Percentiles rank a stretch among this genome's conserved stretches.
These are phyloP conservation scores for Pterois miles DNA, from an alignment of 2,797 vertebrate genomes.

Conservation along the genomic window DNA sequence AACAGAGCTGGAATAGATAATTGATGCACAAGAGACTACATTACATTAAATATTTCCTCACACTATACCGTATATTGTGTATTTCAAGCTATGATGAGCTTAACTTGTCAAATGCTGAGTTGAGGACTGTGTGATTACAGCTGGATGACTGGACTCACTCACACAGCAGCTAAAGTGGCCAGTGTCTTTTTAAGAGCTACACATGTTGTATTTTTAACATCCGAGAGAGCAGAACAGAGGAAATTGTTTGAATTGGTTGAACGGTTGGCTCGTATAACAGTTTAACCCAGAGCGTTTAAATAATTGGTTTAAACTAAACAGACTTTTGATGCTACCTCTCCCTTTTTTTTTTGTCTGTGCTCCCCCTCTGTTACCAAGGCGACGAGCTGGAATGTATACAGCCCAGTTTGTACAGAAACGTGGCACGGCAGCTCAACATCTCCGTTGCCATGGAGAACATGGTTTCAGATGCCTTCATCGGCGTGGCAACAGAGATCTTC, in stretches of 20 bases:
- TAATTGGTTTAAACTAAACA: not conserved
- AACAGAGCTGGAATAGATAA: not conserved
- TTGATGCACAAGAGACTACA: not conserved
- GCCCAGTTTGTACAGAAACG: conserved; percentile 91
- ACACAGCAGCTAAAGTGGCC: not conserved
- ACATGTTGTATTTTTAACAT: conserved; percentile 1
- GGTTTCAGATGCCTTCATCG: conserved; percentile 94
- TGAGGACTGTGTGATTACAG: conserved; percentile 7
- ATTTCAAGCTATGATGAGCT: conserved; percentile 18
- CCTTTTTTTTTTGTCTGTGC: not conserved
- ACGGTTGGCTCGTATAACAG: not conserved
- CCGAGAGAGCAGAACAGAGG: not conserved
- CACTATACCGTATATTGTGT: not conserved
- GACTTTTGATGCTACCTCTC: not conserved
- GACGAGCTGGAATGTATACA: conserved; percentile 96
- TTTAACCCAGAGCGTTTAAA: not conserved
- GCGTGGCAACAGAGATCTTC: conserved; percentile 93
- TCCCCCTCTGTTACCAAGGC: conserved; percentile 77
- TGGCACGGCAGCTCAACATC: conserved; percentile 93
- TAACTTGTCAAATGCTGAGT: no score
- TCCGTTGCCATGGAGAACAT: conserved; percentile 90
- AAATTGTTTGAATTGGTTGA: not conserved
- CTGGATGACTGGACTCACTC: not conserved
- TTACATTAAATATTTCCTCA: not conserved
- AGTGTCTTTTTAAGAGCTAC: not conserved